These are phyloP conservation scores for Lacanobia oleracea DNA, from an alignment of 2,888 invertebrate genomes.

Conservation along the genomic window DNA sequence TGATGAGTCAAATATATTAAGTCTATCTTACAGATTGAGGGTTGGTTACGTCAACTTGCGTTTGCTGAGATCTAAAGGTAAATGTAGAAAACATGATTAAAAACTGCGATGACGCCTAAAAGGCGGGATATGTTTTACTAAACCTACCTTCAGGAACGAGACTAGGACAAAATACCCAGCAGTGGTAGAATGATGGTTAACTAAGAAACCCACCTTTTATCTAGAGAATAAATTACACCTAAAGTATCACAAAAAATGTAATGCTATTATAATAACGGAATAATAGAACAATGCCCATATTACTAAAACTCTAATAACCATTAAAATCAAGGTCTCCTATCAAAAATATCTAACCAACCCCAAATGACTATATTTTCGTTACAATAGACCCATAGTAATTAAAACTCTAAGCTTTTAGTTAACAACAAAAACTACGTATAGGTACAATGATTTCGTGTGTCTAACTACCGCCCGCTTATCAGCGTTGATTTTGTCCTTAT, in stretches of 20 bases:
- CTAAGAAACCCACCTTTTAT: too few relatives aligned
- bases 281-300: neutral
- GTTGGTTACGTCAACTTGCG: neutral
- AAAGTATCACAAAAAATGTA: neutral
- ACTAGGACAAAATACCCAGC: too few relatives aligned
- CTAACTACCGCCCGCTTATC: slow-evolving; percentile 69
- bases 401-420: slow-evolving; percentile 37
- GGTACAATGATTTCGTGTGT: slow-evolving; percentile 67
- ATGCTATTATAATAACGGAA: neutral
- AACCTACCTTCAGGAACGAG: too few relatives aligned
- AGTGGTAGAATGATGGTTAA: too few relatives aligned
- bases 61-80: neutral
- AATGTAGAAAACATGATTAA: neutral
- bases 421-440: slow-evolving; percentile 46
- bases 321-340: neutral
- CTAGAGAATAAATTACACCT: too few relatives aligned
- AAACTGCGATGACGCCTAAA: too few relatives aligned
- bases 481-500: slow-evolving; percentile 65
- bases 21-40: slow-evolving; percentile 2
- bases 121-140: too few relatives aligned
- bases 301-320: neutral
- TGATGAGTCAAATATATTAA: slow-evolving; percentile 14
- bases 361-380: slow-evolving; percentile 28
- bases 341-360: neutral
- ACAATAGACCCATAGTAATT: slow-evolving; percentile 47